Percentiles rank a stretch among this genome's conserved stretches.
Evolutionary conservation across 2,888 invertebrate genomes (phyloP).

Genomic region (Drosophila melanosoma): DNA sequence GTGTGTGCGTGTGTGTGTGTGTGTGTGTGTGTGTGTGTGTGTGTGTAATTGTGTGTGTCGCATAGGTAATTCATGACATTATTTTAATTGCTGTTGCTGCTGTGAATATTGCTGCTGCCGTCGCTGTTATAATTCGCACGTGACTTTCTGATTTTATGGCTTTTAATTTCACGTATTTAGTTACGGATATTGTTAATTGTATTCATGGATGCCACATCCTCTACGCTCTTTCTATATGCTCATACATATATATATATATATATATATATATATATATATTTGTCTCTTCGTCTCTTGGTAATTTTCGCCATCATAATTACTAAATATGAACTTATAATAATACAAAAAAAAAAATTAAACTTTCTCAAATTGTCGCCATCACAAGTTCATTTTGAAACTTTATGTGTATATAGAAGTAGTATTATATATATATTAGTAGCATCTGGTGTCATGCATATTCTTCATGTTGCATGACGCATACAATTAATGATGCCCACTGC

Average conservation of each 20-base stretch:
- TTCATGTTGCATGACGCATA: constrained; percentile 15
- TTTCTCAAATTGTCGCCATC: not conserved
- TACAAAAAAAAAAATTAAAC: not conserved
- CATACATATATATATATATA: not conserved
- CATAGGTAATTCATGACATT: constrained; percentile 77
- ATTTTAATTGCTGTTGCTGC: constrained; percentile 71
- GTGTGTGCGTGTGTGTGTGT: constrained; percentile 13
- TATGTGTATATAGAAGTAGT: not conserved
- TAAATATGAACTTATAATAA: too few species aligned
- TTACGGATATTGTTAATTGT: constrained; percentile 80
- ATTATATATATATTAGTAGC: not conserved
- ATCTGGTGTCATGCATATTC: not conserved
- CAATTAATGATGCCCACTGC: constrained; percentile 59
- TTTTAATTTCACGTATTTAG: constrained; percentile 82
- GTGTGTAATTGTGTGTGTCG: constrained; percentile 22
- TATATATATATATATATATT: constrained; percentile 10
- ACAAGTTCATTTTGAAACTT: not conserved
- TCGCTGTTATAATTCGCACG: constrained; percentile 76
- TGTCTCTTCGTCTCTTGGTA: constrained; percentile 26
- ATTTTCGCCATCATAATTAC: constrained; percentile 23
- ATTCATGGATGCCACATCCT: constrained; percentile 30
- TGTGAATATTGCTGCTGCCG: constrained; percentile 36
- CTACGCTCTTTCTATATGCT: constrained; percentile 20
- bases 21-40: constrained; percentile 12
- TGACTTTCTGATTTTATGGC: constrained; percentile 82